A percentile compares a stretch with the other conserved stretches of the same genome.
Conservation (phyloP, 2,888 invertebrate species). For the Ophioninae sp. region DNA sequence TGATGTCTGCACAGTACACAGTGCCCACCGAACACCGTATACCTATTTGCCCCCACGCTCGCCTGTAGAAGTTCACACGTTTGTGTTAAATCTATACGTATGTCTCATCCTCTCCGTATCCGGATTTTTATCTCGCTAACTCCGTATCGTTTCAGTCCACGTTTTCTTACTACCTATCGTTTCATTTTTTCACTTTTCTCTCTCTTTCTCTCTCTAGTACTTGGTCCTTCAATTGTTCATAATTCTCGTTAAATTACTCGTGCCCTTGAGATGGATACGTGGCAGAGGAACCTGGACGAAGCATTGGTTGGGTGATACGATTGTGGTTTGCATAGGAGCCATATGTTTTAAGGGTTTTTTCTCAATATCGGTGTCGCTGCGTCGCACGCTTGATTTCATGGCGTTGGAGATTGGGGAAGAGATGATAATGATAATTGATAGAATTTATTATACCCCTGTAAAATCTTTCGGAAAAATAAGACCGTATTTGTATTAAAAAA, state of each 20-base stretch:
- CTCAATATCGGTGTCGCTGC: not conserved
- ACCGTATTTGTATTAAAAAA: no score
- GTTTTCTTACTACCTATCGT: conserved; percentile 27
- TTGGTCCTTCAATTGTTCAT: conserved; percentile 32
- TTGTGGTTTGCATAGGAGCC: conserved; percentile 33
- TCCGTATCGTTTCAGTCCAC: not conserved
- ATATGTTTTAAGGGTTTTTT: conserved; percentile 58
- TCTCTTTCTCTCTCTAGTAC: not conserved
- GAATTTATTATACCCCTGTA: no score
- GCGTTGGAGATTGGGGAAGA: not conserved
- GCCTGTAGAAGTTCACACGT: not conserved
- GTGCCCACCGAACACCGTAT: conserved; percentile 57
- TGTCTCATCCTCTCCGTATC: not conserved
- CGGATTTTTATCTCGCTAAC: not conserved
- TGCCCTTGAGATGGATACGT: conserved; percentile 45
- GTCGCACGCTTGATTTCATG: not conserved
- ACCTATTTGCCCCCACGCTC: not conserved
- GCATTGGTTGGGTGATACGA: conserved; percentile 41
- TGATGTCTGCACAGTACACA: conserved; percentile 70
- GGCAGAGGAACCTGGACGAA: conserved; percentile 26
- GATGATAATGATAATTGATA: no score
- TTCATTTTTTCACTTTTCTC: conserved; percentile 42
- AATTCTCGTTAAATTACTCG: conserved; percentile 57
- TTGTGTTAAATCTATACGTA: no score
- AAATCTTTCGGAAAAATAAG: no score